phyloP scores from a whole-genome alignment of 1,140 invertebrate genomes.

The Atopsyche davidsoni region DNA sequence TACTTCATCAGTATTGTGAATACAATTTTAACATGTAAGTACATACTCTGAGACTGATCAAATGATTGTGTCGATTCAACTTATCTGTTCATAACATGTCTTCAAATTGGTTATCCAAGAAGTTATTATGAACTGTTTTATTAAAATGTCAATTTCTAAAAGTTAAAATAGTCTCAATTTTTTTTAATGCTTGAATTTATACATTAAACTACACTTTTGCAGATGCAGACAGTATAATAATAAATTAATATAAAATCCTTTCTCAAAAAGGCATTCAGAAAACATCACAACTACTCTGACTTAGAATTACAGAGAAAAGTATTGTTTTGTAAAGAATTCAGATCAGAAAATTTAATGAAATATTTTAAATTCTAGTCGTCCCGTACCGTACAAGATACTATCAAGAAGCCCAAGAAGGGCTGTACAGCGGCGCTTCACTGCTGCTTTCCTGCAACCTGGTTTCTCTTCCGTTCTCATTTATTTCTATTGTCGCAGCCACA shows the following conservation, averaged over 20 bases:
- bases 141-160: too few species aligned
- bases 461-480: slow-evolving; percentile 72
- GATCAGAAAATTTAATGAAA: slow-evolving; percentile 17
- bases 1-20: slow-evolving; percentile 76
- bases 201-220: too few species aligned
- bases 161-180: too few species aligned
- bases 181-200: too few species aligned
- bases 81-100: too few species aligned
- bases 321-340: slow-evolving; percentile 8
- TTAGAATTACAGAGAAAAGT: slow-evolving; percentile 3
- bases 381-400: slow-evolving; percentile 82
- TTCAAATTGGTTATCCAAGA: too few species aligned
- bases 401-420: slow-evolving; percentile 79
- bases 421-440: slow-evolving; percentile 80
- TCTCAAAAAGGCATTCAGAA: not conserved
- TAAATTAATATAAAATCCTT: slow-evolving; percentile 3
- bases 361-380: slow-evolving; percentile 62
- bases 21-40: slow-evolving; percentile 72
- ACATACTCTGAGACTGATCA: not conserved
- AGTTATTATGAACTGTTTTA: too few species aligned
- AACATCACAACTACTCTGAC: not conserved
- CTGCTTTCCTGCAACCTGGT: slow-evolving; percentile 73
- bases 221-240: slow-evolving; percentile 7
- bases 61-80: too few species aligned
- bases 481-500: slow-evolving; percentile 59